Percentiles rank a stretch among this genome's conserved stretches.
Evolutionary conservation across 2,888 invertebrate species (phyloP).

Genomic region (Parapristionchus giblindavisi): DNA sequence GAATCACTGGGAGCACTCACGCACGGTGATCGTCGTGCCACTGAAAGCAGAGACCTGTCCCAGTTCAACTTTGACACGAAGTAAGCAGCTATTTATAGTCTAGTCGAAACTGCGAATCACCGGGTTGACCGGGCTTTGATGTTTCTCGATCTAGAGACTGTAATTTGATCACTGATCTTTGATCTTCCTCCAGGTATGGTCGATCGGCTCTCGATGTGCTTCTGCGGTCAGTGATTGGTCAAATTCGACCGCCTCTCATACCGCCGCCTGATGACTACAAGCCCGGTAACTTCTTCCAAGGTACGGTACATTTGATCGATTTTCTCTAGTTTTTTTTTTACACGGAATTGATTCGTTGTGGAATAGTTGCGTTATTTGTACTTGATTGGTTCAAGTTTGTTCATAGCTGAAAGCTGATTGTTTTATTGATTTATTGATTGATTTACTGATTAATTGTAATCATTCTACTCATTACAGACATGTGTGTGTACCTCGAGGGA

Average conservation of each 20-base stretch:
- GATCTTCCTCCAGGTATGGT: slow-evolving; percentile 79
- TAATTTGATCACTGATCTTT: neutral
- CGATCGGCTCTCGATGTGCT: slow-evolving; percentile 90
- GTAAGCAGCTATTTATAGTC: slow-evolving; percentile 69
- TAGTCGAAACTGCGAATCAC: neutral
- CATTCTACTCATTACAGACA: slow-evolving; percentile 80
- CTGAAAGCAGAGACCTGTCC: slow-evolving; percentile 93
- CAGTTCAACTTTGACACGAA: slow-evolving; percentile 96
- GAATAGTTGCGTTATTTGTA: too few relatives aligned
- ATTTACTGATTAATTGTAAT: too few relatives aligned
- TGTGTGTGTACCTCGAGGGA: slow-evolving; percentile 90
- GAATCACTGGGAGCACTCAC: slow-evolving; percentile 94
- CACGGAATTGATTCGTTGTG: too few relatives aligned
- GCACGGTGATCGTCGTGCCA: slow-evolving; percentile 96
- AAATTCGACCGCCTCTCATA: slow-evolving; percentile 80
- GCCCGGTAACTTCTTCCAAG: slow-evolving; percentile 87
- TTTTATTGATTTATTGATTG: too few relatives aligned
- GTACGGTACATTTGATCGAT: too few relatives aligned
- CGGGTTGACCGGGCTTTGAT: neutral
- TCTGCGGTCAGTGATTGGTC: slow-evolving; percentile 80
- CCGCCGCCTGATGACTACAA: slow-evolving; percentile 86
- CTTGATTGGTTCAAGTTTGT: too few relatives aligned
- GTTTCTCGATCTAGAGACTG: neutral
- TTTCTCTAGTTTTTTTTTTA: too few relatives aligned
- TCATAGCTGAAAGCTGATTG: too few relatives aligned